phyloP scores from a whole-genome alignment of 1,140 invertebrate genomes.

The Centruroides vittatus region DNA sequence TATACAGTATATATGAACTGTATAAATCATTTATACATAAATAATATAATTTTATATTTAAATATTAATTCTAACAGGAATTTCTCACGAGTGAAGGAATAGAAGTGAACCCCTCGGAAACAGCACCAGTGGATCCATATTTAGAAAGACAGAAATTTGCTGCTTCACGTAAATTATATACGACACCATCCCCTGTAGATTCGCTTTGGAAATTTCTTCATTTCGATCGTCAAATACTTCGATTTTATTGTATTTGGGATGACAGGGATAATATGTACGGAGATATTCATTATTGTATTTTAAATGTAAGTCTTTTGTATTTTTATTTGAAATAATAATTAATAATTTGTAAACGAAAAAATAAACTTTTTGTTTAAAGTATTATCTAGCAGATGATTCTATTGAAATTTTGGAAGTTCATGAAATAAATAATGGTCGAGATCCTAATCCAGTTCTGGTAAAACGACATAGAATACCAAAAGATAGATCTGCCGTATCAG shows the following conservation, averaged over 20 bases:
- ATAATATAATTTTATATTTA: no score
- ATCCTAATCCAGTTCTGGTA: conserved; percentile 54
- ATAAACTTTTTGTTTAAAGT: conserved; percentile 40
- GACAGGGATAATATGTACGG: conserved; percentile 31
- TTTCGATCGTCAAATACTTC: conserved; percentile 53
- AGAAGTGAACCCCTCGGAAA: conserved; percentile 51
- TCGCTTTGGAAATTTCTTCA: conserved; percentile 45
- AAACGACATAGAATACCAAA: conserved; percentile 61
- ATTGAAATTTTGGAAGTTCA: conserved; percentile 57
- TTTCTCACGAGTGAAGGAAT: conserved; percentile 69
- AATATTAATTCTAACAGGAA: conserved; percentile 35
- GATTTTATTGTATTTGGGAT: conserved; percentile 66
- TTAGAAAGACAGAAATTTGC: conserved; percentile 26
- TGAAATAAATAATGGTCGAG: conserved; percentile 48
- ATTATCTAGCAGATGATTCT: conserved; percentile 64
- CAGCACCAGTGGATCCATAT: conserved; percentile 54
- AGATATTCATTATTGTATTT: not conserved
- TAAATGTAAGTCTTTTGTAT: not conserved
- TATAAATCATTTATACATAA: no score
- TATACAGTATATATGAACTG: no score
- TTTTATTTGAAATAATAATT: no score
- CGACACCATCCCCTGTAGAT: not conserved
- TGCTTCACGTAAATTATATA: not conserved
- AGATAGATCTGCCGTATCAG: no score
- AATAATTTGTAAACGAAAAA: no score